Evolutionary conservation across 2,797 vertebrate species (phyloP), one percentile per base, ranked within the genome.

Genomic region (Parambassis ranga): DNA sequence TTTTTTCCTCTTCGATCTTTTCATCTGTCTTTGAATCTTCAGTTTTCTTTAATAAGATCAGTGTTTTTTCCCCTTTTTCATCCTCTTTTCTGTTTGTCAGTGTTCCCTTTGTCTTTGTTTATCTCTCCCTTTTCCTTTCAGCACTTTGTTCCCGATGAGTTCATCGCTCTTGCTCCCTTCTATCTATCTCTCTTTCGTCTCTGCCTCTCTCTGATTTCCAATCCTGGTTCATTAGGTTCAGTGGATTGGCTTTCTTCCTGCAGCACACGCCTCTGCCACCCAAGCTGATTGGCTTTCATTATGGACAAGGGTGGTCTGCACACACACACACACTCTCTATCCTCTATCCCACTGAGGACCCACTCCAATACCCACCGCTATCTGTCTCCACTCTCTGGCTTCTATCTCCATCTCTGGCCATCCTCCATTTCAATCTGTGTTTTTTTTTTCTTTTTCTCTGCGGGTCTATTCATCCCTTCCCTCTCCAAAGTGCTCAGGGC

Each of bases 251-350:
- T 90, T 86, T 88, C 87, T 75, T 85, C 77, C 89, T 79, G 59
- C 72, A 53, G 79, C 84, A 63, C 75, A 75, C 56, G 71, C 66
- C 68, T 58, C 85, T 72, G 68, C 85, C 84, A 73, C 81, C 79
- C 68, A 69, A 82, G 83, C 87, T 85, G 84, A 91, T 89, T 91
- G 90, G 82, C 83, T 90, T 91, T 88, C 85, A 90, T 92, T 91
- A 86, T 64, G 55, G 75, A 76, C 64, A 39, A 74, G 71, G 84
- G 80, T 81, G 77, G 74, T 68, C 75, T 36, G 33, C 53, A 28
- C 59, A 56, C 57, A 7, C 32, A 57, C 43, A 43, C 72, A 50
- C 60, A 18, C 27, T 4, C 48, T 9, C 61, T 22, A 6, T 18
- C 24, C 52, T 59, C 38, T 15, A 59, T 78, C 65, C 74, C 71